A percentile compares a stretch with the other conserved stretches of the same genome.
Evolutionary conservation across 2,797 vertebrate species (phyloP).

Genomic region (Coregonus ussuriensis): DNA sequence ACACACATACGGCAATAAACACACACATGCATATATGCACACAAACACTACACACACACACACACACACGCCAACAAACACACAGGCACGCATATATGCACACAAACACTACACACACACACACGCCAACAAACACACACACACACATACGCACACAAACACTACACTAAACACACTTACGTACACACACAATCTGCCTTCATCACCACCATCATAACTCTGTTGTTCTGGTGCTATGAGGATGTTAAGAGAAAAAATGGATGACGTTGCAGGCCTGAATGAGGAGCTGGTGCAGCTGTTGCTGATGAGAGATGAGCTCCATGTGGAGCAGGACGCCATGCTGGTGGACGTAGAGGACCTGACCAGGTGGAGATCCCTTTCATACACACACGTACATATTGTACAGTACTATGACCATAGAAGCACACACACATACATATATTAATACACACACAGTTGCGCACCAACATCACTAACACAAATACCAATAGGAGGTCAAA

Average conservation of each 20-base stretch:
- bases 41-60: neutral
- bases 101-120: neutral
- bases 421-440: neutral
- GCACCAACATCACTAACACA: neutral
- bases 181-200: neutral
- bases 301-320: slow-evolving; percentile 91
- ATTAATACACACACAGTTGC: neutral
- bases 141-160: slow-evolving; percentile 9
- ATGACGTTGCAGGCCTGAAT: slow-evolving; percentile 81
- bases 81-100: too few species aligned
- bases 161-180: neutral
- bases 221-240: neutral
- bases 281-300: slow-evolving; percentile 95
- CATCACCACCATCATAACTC: neutral
- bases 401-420: neutral
- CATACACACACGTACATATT: too few species aligned
- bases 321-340: slow-evolving; percentile 97
- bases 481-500: neutral
- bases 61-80: too few species aligned
- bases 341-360: slow-evolving; percentile 96
- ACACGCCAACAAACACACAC: neutral
- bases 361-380: slow-evolving; percentile 81
- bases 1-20: neutral
- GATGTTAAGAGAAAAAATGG: too few species aligned
- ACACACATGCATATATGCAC: slow-evolving; percentile 9